phyloP scores from a whole-genome alignment of 2,797 vertebrate genomes.

The Xenops minutus region DNA sequence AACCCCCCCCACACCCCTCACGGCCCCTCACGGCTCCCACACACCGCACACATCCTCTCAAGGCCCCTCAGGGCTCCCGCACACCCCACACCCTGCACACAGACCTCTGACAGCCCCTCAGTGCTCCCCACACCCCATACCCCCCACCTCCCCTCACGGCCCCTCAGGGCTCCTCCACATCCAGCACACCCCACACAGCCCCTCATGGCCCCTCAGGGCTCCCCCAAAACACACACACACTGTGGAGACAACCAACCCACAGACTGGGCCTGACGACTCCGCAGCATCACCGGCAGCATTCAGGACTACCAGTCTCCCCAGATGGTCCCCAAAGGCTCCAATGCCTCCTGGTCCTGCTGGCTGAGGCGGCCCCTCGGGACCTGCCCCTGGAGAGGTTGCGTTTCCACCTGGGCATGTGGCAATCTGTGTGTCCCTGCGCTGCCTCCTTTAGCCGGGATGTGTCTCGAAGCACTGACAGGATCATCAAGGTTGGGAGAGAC shows the following conservation, averaged over 20 bases:
- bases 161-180: too few species aligned
- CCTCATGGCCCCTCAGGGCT: too few species aligned
- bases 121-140: too few species aligned
- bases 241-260: neutral
- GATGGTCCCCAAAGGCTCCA: fast-evolving
- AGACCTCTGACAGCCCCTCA: too few species aligned
- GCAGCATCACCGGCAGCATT: fast-evolving
- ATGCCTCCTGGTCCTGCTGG: fast-evolving
- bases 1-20: fast-evolving
- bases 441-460: neutral
- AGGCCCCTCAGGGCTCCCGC: too few species aligned
- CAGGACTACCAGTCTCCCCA: fast-evolving
- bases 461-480: neutral
- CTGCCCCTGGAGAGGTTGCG: fast-evolving
- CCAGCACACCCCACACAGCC: too few species aligned
- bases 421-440: fast-evolving
- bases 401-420: fast-evolving
- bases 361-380: fast-evolving
- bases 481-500: neutral
- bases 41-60: too few species aligned
- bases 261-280: too few species aligned
- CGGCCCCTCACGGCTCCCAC: too few species aligned
- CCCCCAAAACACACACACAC: neutral
- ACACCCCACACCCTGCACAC: too few species aligned
- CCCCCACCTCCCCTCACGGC: too few species aligned